These are phyloP conservation scores for Stomatorhinus ivindoensis DNA, from an alignment of 2,113 vertebrate genomes.

Conservation along the genomic window DNA sequence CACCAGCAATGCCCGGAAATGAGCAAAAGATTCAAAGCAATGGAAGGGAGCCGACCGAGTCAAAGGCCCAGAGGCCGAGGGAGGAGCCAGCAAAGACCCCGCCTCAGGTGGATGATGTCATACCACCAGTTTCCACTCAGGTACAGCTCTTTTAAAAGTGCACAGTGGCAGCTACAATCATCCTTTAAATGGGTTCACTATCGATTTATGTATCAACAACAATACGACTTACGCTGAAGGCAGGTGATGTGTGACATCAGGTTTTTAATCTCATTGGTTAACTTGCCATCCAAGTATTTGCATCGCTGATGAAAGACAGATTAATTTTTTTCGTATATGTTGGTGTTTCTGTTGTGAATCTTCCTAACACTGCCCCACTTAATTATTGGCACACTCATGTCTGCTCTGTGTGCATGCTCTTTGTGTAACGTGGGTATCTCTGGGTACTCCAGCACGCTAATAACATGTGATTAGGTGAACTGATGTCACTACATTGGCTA, in stretches of 20 bases:
- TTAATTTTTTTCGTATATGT: background rate
- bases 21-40: background rate
- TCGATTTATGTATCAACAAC: background rate
- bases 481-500: background rate
- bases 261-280: background rate
- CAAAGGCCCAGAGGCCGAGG: background rate
- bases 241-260: background rate
- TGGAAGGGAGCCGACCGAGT: background rate
- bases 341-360: background rate
- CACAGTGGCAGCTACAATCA: background rate
- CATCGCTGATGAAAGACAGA: background rate
- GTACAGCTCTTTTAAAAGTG: background rate
- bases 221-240: background rate
- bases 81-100: background rate
- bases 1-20: constrained; percentile 17
- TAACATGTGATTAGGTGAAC: background rate
- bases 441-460: background rate
- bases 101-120: background rate
- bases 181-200: background rate
- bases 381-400: background rate
- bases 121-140: background rate
- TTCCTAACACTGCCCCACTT: background rate
- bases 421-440: background rate
- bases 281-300: background rate
- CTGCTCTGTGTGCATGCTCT: background rate